Evolutionary conservation across 92 coral and sea anemone species (phyloP), one percentile per base, ranked within the genome.

Genomic region (Parazoanthus swiftii): DNA sequence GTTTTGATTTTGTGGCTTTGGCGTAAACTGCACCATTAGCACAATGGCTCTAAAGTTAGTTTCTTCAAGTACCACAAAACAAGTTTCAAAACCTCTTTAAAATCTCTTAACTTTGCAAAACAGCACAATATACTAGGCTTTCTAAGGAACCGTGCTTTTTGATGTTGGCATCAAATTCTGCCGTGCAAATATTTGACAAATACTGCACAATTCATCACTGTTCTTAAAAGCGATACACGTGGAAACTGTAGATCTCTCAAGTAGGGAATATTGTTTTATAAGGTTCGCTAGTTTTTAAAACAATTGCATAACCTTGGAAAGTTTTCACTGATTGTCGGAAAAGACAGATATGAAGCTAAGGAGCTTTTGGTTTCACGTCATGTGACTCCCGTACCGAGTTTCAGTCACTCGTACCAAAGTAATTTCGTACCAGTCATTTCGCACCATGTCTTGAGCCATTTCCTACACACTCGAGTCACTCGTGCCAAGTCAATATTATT

Each of bases 1-100:
- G 65, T 67, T 67, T 67, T 4, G 43, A 39, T 39, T 76, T 20
- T 43, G 80, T 20, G n/a, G 26, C 1, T 18, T 51, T 50, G 23
- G 46, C 16, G 80, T 76, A 38, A 76, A 76, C 80, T 36, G 42
- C n/a, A 23, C 80, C 18, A 6, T 76, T 76, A 42, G 80, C 80
- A 76, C 80, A 76, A 39, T 37, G 54, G 29, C 33, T 74, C 80
- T 76, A 76, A 29, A 51, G 71, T 51, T 33, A 29, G 43, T 33
- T 35, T 50, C 20, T 59, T 80, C n/a, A 58, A 35, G 26, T 51
- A 4, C 25, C 16, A 29, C 26, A 5, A 11, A 81, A 42, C 85
- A 81, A 81, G 43, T 36, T 39, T 39, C 80, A 8, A 37, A 37
- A 7, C 29, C 80, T 16, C 79, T 39, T 76, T 20, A 15, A 37